Conservation (phyloP, 2,113 vertebrate genomes). For the Empidonax alnorum region DNA sequence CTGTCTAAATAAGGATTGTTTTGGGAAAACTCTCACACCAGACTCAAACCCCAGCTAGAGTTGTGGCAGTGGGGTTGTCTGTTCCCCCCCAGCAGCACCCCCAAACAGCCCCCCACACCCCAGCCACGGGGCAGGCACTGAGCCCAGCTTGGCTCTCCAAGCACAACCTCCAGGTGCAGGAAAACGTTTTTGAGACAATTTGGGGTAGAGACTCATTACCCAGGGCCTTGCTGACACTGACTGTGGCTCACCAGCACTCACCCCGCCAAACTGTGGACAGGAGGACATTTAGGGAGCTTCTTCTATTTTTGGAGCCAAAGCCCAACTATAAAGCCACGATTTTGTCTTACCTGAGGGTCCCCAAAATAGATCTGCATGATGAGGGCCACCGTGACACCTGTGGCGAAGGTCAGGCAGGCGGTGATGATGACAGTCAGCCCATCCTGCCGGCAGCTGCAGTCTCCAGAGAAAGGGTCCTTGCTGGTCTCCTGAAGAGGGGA, state of each 20-base stretch:
- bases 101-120: background rate
- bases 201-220: background rate
- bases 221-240: background rate
- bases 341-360: conserved; percentile 87
- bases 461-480: conserved; percentile 88
- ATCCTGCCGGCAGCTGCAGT: conserved; percentile 91
- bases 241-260: background rate
- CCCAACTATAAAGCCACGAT: background rate
- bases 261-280: background rate
- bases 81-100: background rate
- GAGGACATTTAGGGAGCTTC: background rate
- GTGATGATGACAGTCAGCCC: conserved; percentile 96
- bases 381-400: conserved; percentile 91
- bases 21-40: background rate
- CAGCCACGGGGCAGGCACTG: accelerated
- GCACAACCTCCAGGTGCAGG: background rate
- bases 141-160: accelerated
- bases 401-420: conserved; percentile 94
- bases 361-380: conserved; percentile 98
- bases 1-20: background rate
- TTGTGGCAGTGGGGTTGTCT: background rate
- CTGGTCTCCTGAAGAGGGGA: conserved; percentile 89
- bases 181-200: background rate
- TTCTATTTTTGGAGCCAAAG: background rate
- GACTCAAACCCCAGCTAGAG: background rate